Base-by-base conservation (phyloP, 2,797 vertebrate genomes). In the Leuciscus waleckii region DNA sequence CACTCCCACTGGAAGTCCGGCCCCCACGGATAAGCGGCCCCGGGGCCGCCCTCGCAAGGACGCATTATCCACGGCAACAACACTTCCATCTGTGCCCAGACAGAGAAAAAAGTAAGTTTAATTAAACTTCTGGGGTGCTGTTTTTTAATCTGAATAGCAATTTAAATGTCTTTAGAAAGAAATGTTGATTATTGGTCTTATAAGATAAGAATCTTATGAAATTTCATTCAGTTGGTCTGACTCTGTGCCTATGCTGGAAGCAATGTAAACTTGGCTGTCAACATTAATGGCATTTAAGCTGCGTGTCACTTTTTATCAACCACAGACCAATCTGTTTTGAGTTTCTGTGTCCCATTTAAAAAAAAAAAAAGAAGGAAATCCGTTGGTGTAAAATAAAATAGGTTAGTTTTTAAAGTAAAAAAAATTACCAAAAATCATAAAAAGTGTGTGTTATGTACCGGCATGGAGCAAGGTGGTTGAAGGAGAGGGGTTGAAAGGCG, bases 41-140 rank as follows among this genome's bases (percentile, higher is more conserved):
- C 95, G 97, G 94, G 98, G 98, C 95, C 96, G 97, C 96, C 97
- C 97, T 91, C 97, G 97, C 92, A 98, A 98, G 95, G 97, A 98
- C 97, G 96, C 95, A 94, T 95, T 95, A 95, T 86, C 89, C 88
- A 84, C 91, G 84, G 88, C 91, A 71, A 91, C 93, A 90, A 92
- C 90, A 89, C 87, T 91, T 80, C 95, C 95, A 92, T 95, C 96
- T 91, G 95, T 95, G 86, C 95, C 96, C 93, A 97, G 97, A 94
- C 96, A 95, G 96, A 97, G 95, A 94, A 98, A 97, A 94, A 99
- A 99, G 97, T 98, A 97, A 94, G 97, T 96, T 71, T 23, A 63
- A 21, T 17, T n/a, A 13, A 26, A 78, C 16, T 79, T 82, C 5
- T 63, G 49, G 65, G n/a, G 26, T 51, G 65, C 4, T 11, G n/a